Percentiles rank a stretch among this genome's conserved stretches.
These are phyloP conservation scores for Labeo catla DNA, from an alignment of 2,113 vertebrate genomes.

Conservation along the genomic window DNA sequence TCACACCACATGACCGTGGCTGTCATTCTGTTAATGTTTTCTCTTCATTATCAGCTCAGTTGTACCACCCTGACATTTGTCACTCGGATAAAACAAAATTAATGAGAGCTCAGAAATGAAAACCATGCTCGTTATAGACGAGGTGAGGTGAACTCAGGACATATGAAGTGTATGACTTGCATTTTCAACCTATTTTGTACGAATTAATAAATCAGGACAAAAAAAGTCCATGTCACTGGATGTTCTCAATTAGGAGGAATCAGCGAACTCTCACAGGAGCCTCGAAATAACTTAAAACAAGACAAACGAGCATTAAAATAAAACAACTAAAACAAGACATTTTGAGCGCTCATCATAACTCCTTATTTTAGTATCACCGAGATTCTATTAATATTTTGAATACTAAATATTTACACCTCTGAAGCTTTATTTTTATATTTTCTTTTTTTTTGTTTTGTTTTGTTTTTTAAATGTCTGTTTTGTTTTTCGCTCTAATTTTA, in stretches of 20 bases:
- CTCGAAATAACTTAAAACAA: not conserved
- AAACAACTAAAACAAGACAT: no score
- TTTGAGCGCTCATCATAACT: not conserved
- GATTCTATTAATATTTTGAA: no score
- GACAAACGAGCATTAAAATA: no score
- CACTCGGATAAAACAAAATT: not conserved
- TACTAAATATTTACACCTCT: no score
- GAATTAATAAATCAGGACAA: not conserved
- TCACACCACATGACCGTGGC: not conserved
- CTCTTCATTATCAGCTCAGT: not conserved
- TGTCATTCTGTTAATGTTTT: not conserved
- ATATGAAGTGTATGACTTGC: not conserved
- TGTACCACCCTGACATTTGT: not conserved
- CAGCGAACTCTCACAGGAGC: not conserved
- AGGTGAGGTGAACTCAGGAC: not conserved
- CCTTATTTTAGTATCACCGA: no score
- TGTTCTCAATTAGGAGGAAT: no score
- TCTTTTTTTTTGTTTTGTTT: no score
- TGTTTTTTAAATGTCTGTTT: no score
- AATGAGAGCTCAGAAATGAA: not conserved
- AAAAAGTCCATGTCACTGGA: no score
- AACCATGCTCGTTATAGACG: not conserved
- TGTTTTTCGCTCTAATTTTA: no score
- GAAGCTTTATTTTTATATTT: no score
- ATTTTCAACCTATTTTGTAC: not conserved